Conservation (phyloP, 2,888 invertebrate species). For the Phalera bucephala region DNA sequence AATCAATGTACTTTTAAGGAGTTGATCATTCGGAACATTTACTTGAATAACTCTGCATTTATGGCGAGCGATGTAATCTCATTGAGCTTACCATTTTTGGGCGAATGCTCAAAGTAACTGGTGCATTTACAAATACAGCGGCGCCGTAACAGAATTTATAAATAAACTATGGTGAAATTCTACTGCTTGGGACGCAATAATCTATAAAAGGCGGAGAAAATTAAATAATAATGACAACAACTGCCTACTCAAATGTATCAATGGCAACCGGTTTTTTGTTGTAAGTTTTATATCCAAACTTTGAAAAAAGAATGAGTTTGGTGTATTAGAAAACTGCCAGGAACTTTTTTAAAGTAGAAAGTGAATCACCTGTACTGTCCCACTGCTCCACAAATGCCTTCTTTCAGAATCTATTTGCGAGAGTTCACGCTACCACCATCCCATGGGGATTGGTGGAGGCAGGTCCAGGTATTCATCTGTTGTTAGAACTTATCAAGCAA, state of each 20-base stretch:
- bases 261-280: no score
- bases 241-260: not conserved
- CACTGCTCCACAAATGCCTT: no score
- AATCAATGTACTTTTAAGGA: slow-evolving; percentile 15
- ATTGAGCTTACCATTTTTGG: slow-evolving; percentile 23
- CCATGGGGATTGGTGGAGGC: no score
- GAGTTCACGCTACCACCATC: no score
- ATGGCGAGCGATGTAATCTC: slow-evolving; percentile 28
- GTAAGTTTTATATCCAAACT: not conserved
- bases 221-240: not conserved
- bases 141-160: slow-evolving; percentile 3
- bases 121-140: slow-evolving; percentile 20
- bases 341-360: no score
- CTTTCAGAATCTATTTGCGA: no score
- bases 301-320: no score
- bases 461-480: no score
- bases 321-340: not conserved
- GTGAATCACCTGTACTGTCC: no score
- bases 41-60: slow-evolving; percentile 15
- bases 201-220: slow-evolving; percentile 8
- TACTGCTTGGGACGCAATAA: slow-evolving; percentile 8
- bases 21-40: slow-evolving; percentile 7
- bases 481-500: no score
- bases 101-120: slow-evolving; percentile 11
- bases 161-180: slow-evolving; percentile 17